Conservation (phyloP, 2,888 invertebrate species). For the Gymnosoma rotundatum region DNA sequence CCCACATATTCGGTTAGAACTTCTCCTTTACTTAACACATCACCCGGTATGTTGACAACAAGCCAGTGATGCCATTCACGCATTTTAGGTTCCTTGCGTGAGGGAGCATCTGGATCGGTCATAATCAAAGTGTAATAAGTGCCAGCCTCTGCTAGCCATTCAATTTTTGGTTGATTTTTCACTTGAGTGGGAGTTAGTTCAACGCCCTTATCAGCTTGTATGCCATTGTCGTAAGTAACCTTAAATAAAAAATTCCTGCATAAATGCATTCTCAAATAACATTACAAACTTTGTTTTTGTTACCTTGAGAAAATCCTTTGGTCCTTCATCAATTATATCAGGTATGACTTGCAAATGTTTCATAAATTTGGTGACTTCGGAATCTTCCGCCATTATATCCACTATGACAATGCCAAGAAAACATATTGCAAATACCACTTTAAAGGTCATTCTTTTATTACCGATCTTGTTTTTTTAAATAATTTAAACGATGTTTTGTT, state of each 20-base stretch:
- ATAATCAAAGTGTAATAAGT: conserved; percentile 79
- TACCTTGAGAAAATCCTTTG: conserved; percentile 79
- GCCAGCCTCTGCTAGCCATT: conserved; percentile 77
- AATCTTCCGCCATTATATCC: conserved; percentile 72
- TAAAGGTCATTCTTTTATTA: conserved; percentile 64
- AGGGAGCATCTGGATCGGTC: conserved; percentile 95
- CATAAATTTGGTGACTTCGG: conserved; percentile 78
- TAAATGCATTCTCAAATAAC: neutral
- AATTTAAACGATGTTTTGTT: neutral
- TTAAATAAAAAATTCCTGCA: conserved; percentile 40
- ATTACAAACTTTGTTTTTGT: neutral
- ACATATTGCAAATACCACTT: conserved; percentile 53
- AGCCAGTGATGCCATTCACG: conserved; percentile 97
- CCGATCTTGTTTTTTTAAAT: conserved; percentile 21
- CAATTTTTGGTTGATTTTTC: conserved; percentile 77
- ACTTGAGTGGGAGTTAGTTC: conserved; percentile 88
- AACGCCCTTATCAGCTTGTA: conserved; percentile 85
- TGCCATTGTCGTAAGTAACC: conserved; percentile 79
- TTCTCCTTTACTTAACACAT: conserved; percentile 87
- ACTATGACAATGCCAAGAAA: conserved; percentile 27
- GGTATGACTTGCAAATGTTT: conserved; percentile 79
- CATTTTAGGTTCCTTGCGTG: conserved; percentile 88
- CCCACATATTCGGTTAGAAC: conserved; percentile 91
- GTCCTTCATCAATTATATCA: conserved; percentile 78
- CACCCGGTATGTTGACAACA: conserved; percentile 94